Conservation (phyloP, 2,797 vertebrate genomes). For the Pogoniulus pusillus region DNA sequence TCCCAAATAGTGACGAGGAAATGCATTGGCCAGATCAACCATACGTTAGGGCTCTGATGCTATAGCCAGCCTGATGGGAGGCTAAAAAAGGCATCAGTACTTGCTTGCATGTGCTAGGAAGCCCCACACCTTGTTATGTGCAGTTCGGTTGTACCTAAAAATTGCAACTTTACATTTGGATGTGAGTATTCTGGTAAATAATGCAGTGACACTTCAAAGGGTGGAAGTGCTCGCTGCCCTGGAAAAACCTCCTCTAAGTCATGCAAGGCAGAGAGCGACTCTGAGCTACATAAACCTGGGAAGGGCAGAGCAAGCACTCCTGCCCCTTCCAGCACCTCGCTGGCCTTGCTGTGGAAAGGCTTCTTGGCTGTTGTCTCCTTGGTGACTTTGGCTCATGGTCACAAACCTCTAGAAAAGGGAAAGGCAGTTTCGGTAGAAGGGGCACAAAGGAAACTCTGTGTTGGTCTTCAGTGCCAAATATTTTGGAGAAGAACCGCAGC, state of each 20-base stretch:
- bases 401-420: not conserved
- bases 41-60: not conserved
- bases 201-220: not conserved
- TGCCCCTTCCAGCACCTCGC: not conserved
- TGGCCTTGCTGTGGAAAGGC: not conserved
- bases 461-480: not conserved
- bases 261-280: not conserved
- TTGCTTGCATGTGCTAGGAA: slow-evolving; percentile 20
- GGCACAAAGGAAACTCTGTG: not conserved
- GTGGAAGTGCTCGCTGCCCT: not conserved
- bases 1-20: not conserved
- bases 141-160: not conserved
- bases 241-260: not conserved
- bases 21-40: slow-evolving; percentile 22
- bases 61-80: slow-evolving; percentile 8
- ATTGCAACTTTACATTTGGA: not conserved
- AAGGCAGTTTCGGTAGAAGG: not conserved
- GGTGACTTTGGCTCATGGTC: not conserved
- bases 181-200: not conserved
- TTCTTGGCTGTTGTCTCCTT: not conserved
- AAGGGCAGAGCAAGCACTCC: not conserved
- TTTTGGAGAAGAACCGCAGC: not conserved
- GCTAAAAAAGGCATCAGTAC: not conserved
- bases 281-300: not conserved
- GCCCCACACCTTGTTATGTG: not conserved